A percentile compares a stretch with the other conserved stretches of the same genome.
These are phyloP conservation scores for Acyrthosiphon pisum DNA, from an alignment of 1,140 invertebrate species.

Conservation along the genomic window DNA sequence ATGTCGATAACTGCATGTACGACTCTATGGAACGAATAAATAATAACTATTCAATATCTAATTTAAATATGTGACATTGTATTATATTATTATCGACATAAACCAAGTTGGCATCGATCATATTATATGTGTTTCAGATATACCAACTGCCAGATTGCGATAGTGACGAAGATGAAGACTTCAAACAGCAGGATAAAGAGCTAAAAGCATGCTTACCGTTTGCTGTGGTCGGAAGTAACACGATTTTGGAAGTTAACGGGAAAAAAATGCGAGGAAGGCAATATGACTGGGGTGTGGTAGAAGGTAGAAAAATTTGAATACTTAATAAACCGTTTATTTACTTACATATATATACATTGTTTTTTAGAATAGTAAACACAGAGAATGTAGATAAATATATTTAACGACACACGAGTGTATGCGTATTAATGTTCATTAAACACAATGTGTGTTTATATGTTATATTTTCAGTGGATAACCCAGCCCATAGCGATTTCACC, in stretches of 20 bases:
- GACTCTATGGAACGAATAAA: background rate
- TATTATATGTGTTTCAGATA: conserved; percentile 68
- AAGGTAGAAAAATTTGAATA: conserved; percentile 70
- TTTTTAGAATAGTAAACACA: conserved; percentile 1
- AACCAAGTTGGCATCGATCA: background rate
- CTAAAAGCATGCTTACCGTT: conserved; percentile 93
- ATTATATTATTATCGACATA: background rate
- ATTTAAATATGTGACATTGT: background rate
- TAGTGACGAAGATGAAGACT: conserved; percentile 91
- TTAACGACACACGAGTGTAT: background rate
- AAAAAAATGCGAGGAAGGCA: conserved; percentile 85
- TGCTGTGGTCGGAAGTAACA: conserved; percentile 95
- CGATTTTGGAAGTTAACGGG: conserved; percentile 90
- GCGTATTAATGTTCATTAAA: background rate
- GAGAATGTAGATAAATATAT: background rate
- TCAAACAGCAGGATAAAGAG: conserved; percentile 88
- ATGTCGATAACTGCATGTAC: too few species aligned
- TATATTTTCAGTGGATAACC: conserved; percentile 84
- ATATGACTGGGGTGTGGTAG: conserved; percentile 98
- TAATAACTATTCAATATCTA: background rate
- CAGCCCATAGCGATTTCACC: conserved; percentile 96
- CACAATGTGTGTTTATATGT: background rate
- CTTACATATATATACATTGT: background rate
- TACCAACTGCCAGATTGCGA: conserved; percentile 98
- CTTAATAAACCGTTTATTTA: background rate